Base-by-base conservation (phyloP, 2,113 vertebrate genomes). In the Pycnonotus jocosus region DNA sequence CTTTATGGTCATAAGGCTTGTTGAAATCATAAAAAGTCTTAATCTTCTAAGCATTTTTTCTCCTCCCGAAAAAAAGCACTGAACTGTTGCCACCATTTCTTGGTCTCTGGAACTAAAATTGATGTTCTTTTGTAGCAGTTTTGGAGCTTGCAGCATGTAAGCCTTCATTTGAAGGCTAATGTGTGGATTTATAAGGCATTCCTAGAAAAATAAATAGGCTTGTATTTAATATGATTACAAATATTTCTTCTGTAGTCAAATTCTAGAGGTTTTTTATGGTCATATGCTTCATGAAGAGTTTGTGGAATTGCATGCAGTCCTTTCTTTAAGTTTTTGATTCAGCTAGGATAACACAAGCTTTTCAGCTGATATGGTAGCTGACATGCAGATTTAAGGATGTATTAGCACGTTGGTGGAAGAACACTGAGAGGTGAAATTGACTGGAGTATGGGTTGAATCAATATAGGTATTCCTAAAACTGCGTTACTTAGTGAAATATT, bases 381-480 rank as follows among this genome's bases (percentile, higher is more conserved):
- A 61, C 4, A 19, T 3, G 10, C 20, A 15, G 51, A 9, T 51
- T 9, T n/a, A 69, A 82, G 58, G 27, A 28, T 50, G 9, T 77
- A 10, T 72, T 57, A 88, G 21, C 18, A 65, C 12, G 9, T 10
- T 33, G 7, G 9, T 48, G 62, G 58, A 45, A 60, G 40, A 74
- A 31, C 28, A 20, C 35, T 69, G 35, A 25, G 68, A 86, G 19
- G 3, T 84, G 22, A 15, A 83, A 44, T 80, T 73, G 61, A 16
- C 90, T 81, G 47, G 57, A 73, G 37, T 93, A n/a, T 78, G 24
- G 71, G 37, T 88, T 81, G 74, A 61, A 80, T 93, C n/a, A 58
- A 28, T 72, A 60, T 4, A 8, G 24, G 13, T 92, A 54, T 94
- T 93, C 85, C 88, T 88, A 45, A 66, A 90, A 77, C 25, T 45